Percentiles rank a stretch among this genome's conserved stretches.
Evolutionary conservation across 2,113 vertebrate species (phyloP).

Genomic region (Camarhynchus parvulus): DNA sequence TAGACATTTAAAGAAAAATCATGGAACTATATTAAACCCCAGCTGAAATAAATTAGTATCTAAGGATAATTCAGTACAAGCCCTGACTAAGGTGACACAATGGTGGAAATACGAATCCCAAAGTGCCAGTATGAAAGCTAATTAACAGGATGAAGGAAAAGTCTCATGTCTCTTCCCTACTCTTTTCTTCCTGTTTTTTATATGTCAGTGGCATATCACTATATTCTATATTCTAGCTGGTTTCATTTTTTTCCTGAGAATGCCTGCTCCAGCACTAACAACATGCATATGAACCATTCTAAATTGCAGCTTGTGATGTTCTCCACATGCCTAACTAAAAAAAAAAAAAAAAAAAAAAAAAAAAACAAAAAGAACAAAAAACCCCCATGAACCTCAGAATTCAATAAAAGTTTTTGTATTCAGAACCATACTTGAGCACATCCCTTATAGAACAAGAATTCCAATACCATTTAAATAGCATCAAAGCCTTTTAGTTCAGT

Average conservation of each 20-base stretch:
- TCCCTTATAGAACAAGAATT: neutral
- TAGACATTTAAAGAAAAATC: neutral
- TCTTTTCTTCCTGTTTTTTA: neutral
- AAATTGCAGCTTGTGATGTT: neutral
- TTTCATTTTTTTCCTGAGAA: neutral
- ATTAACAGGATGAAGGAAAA: neutral
- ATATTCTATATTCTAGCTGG: neutral
- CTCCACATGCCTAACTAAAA: neutral
- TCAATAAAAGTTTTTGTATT: neutral
- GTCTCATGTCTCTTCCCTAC: neutral
- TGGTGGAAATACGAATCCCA: neutral
- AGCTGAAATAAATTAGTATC: neutral
- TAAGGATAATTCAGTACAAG: neutral
- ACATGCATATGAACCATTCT: neutral
- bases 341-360: neutral
- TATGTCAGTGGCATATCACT: neutral
- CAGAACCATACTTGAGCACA: neutral
- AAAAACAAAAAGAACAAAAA: neutral
- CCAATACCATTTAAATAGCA: neutral
- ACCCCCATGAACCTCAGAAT: neutral
- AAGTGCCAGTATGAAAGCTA: neutral
- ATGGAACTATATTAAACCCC: neutral
- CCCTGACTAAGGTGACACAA: neutral
- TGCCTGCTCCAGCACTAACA: neutral
- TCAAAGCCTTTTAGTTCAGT: neutral